These are phyloP conservation scores for Ceratosolen solmsi DNA, from an alignment of 1,140 invertebrate species.

Conservation along the genomic window DNA sequence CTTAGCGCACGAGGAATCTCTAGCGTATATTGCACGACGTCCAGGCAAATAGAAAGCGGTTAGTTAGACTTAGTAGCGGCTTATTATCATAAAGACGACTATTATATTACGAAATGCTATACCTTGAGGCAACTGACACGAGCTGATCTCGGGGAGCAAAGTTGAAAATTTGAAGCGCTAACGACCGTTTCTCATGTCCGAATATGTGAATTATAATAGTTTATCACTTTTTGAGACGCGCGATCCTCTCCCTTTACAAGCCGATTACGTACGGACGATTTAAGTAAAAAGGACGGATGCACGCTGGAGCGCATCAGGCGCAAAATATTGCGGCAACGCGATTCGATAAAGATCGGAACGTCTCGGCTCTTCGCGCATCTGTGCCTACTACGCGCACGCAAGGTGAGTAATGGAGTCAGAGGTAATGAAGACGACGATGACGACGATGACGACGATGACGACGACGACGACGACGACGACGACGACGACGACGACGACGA, in stretches of 20 bases:
- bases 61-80: not conserved
- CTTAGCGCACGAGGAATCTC: not conserved
- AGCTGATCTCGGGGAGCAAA: not conserved
- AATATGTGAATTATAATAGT: no score
- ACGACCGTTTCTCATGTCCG: no score
- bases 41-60: not conserved
- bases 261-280: no score
- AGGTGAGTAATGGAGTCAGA: constrained; percentile 41
- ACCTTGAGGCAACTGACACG: not conserved
- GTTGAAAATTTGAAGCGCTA: no score
- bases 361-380: not conserved
- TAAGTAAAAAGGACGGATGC: no score
- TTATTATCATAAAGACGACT: not conserved
- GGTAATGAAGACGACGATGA: constrained; percentile 23
- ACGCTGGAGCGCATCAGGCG: no score
- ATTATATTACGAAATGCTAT: constrained; percentile 1
- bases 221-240: no score
- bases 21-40: no score
- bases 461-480: not conserved
- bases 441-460: not conserved
- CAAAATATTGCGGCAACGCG: no score
- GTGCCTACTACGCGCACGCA: not conserved
- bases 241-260: not conserved
- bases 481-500: not conserved
- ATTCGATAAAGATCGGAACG: not conserved